Percentiles rank a stretch among this genome's conserved stretches.
These are phyloP conservation scores for Enteromius viviparus DNA, from an alignment of 2,797 vertebrate species.

Conservation along the genomic window DNA sequence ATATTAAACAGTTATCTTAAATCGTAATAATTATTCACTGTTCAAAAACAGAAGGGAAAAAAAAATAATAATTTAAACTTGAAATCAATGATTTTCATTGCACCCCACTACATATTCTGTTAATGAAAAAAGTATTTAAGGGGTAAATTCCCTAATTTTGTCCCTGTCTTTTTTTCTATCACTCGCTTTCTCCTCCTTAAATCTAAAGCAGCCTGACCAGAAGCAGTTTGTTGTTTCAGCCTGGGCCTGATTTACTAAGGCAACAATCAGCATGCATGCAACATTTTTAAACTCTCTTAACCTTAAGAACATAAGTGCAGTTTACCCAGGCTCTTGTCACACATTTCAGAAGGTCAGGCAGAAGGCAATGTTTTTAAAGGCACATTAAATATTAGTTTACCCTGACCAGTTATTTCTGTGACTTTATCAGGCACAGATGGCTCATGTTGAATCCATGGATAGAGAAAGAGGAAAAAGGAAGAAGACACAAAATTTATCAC, in stretches of 20 bases:
- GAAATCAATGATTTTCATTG: not conserved
- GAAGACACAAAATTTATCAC: constrained; percentile 64
- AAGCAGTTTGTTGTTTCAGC: constrained; percentile 78
- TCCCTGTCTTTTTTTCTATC: not conserved
- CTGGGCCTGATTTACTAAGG: constrained; percentile 81
- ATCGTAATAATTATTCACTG: not conserved
- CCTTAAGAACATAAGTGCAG: constrained; percentile 75
- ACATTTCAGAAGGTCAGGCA: constrained; percentile 77
- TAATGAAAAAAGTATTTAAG: not conserved
- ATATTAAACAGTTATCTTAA: not conserved
- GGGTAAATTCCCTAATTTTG: not conserved
- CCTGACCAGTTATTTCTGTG: constrained; percentile 79
- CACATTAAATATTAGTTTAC: constrained; percentile 82
- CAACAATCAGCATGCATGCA: constrained; percentile 76
- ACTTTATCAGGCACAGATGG: constrained; percentile 81
- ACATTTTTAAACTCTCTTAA: constrained; percentile 75
- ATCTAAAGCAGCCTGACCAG: constrained; percentile 72
- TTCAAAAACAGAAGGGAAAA: not conserved
- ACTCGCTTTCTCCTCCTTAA: constrained; percentile 52
- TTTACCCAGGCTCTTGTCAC: constrained; percentile 78
- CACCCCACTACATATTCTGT: not conserved
- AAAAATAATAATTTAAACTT: not conserved
- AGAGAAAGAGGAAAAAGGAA: constrained; percentile 54
- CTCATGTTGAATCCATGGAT: constrained; percentile 65
- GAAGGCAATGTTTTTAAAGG: constrained; percentile 76